Base-by-base conservation (phyloP, 2,888 invertebrate species). In the Trissoscelio sp. region DNA sequence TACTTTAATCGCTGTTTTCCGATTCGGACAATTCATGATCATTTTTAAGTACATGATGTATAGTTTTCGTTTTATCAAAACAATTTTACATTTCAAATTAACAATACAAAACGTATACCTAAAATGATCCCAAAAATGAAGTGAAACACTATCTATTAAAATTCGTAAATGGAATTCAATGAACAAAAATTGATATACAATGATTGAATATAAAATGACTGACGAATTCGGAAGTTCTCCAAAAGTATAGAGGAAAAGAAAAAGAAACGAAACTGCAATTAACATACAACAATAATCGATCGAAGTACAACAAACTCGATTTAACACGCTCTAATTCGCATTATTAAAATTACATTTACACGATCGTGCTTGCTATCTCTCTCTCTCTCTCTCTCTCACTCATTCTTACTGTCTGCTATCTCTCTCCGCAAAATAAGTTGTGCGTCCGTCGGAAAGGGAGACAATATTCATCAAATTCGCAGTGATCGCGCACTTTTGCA, bases 361-460 rank as follows among this genome's bases (percentile, higher is more conserved):
- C 66, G n/a, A n/a, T n/a, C n/a, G n/a, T n/a, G n/a, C n/a, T 31
- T 22, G 34, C 28, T 24, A 39, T 39, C 39, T 39, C 80, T 6
- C 11, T 12, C n/a, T 42, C 28, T 44, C 73, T 24, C 16, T 18
- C 16, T 37, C 6, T 48, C 12, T 28, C 60, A 53, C 51, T 31
- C 53, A 69, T 14, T 24, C 74, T 57, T 18, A 75, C 60, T 67
- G 75, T 75, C 64, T 53, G 53, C 67, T 44, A 67, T 75, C 57
- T 75, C 66, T 75, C 60, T 75, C 75, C 66, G 75, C 74, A 62
- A 77, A 67, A 69, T 69, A 37, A 62, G 57, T 78, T 78, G 78
- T 78, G 78, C 78, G 70, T 70, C 57, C 37, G 18, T 70, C 69
- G 55, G 37, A 69, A 66, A 62, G 62, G 55, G 67, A 77, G 77